These are phyloP conservation scores for Apotomis turbidana DNA, from an alignment of 2,888 invertebrate species.

Conservation along the genomic window DNA sequence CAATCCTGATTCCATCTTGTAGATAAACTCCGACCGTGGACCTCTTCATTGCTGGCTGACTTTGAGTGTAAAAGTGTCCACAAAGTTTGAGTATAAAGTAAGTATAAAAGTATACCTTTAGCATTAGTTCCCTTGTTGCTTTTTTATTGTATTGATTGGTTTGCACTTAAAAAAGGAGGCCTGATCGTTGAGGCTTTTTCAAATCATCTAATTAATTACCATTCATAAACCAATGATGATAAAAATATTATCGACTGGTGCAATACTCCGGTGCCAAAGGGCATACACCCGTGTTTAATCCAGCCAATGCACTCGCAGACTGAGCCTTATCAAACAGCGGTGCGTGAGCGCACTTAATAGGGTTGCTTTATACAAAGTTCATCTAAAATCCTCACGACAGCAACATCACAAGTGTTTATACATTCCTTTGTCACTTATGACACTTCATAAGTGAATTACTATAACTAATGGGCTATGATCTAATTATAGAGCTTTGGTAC, in stretches of 20 bases:
- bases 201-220: background rate
- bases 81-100: too few species aligned
- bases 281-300: constrained; percentile 22
- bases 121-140: too few species aligned
- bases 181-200: background rate
- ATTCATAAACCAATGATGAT: background rate
- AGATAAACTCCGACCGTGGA: too few species aligned
- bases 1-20: too few species aligned
- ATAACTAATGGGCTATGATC: background rate
- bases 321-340: constrained; percentile 60
- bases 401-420: background rate
- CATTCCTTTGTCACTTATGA: background rate
- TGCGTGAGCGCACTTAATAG: constrained; percentile 64
- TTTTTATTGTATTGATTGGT: too few species aligned
- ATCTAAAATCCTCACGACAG: background rate
- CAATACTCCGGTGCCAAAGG: background rate
- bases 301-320: constrained; percentile 63
- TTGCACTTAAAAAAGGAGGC: too few species aligned
- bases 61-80: too few species aligned
- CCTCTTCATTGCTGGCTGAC: too few species aligned
- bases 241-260: background rate
- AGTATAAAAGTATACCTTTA: too few species aligned
- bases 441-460: background rate
- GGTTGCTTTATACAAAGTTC: constrained; percentile 43
- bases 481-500: background rate